Evolutionary conservation across 1,140 invertebrate genomes (phyloP).

Genomic region (Cydia pomonella): DNA sequence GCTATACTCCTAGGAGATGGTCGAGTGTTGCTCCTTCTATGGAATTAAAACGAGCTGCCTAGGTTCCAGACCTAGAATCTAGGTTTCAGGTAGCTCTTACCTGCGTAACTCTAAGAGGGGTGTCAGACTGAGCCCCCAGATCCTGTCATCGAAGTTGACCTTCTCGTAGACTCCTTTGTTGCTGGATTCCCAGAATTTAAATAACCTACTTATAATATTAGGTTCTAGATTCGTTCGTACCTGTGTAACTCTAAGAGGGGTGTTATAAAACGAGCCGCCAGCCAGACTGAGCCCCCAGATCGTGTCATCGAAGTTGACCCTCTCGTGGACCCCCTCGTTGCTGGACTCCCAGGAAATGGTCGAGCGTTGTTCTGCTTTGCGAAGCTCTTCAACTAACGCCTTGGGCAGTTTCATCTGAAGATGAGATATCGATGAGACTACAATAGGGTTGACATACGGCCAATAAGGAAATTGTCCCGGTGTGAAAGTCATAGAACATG

Average conservation of each 20-base stretch:
- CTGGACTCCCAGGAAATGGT: slow-evolving; percentile 42
- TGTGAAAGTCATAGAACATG: too few relatives aligned
- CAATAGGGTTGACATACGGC: too few relatives aligned
- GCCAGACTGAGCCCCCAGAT: slow-evolving; percentile 50
- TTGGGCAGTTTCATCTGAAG: slow-evolving; percentile 13
- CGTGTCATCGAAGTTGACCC: slow-evolving; percentile 51
- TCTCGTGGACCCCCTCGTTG: slow-evolving; percentile 50
- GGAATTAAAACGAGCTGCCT: too few relatives aligned
- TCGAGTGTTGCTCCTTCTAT: too few relatives aligned
- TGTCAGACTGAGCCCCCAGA: slow-evolving; percentile 48
- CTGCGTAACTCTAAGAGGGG: slow-evolving; percentile 43
- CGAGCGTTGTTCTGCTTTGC: slow-evolving; percentile 12
- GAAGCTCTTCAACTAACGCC: slow-evolving; percentile 14
- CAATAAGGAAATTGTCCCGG: too few relatives aligned
- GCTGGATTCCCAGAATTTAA: slow-evolving; percentile 44
- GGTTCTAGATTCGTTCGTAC: slow-evolving; percentile 33
- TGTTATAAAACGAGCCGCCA: slow-evolving; percentile 44
- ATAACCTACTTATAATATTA: too few relatives aligned
- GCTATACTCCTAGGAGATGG: slow-evolving; percentile 39
- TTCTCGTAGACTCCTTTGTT: slow-evolving; percentile 49
- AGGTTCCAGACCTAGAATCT: too few relatives aligned
- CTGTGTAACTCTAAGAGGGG: slow-evolving; percentile 43
- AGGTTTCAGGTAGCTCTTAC: slow-evolving; percentile 20
- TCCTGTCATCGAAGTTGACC: slow-evolving; percentile 50
- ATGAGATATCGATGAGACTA: not conserved